Evolutionary conservation across 2,888 invertebrate genomes (phyloP).

Genomic region (Automeris io): DNA sequence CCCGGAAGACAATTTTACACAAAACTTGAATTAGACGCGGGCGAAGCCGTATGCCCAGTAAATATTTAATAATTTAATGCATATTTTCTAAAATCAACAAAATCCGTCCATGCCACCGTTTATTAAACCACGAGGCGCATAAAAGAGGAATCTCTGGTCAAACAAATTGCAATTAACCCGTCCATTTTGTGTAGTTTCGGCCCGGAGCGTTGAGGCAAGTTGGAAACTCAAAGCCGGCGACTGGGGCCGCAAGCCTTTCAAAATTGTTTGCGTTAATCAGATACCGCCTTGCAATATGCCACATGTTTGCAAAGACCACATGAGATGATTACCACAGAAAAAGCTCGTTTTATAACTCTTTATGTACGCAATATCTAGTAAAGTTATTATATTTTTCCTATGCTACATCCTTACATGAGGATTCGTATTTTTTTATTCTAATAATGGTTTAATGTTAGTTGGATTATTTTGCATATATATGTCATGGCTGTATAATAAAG

Average conservation of each 20-base stretch:
- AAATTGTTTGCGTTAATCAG: slow-evolving; percentile 64
- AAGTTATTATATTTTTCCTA: no score
- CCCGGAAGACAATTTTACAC: no score
- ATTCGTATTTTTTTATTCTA: no score
- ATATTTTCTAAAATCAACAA: background rate
- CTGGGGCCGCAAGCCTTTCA: slow-evolving; percentile 23
- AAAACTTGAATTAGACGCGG: no score
- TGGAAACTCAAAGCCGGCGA: slow-evolving; percentile 10
- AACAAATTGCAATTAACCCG: slow-evolving; percentile 57
- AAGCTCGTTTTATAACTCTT: background rate
- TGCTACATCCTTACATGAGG: no score
- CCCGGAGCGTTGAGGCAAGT: slow-evolving; percentile 21
- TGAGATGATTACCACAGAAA: slow-evolving; percentile 34
- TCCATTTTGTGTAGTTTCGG: slow-evolving; percentile 33
- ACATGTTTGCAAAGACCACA: slow-evolving; percentile 45
- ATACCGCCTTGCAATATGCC: slow-evolving; percentile 61
- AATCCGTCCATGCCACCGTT: background rate
- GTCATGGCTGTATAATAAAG: no score
- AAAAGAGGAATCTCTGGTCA: slow-evolving; percentile 37
- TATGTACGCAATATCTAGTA: background rate
- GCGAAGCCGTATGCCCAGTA: no score
- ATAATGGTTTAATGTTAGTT: no score
- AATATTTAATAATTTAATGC: no score
- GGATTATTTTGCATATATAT: no score
- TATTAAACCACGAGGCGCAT: background rate